These are phyloP conservation scores for Microcaecilia unicolor DNA, from an alignment of 2,797 vertebrate genomes.

Conservation along the genomic window DNA sequence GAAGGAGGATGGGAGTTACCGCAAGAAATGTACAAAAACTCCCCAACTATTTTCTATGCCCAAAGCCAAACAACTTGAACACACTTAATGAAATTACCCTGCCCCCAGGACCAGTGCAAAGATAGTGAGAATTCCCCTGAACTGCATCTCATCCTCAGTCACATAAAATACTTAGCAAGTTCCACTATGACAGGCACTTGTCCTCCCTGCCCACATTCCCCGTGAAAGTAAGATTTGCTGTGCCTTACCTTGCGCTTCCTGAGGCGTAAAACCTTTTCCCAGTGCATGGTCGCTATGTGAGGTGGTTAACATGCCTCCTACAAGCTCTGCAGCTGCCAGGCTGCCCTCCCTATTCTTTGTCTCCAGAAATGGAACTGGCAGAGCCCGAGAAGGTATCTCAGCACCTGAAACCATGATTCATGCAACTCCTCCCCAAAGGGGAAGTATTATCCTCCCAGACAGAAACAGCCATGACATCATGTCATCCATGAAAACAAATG, in stretches of 20 bases:
- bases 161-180: too few species aligned
- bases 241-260: slow-evolving; percentile 12
- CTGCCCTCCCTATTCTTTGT: background rate
- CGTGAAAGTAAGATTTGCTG: too few species aligned
- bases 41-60: too few species aligned
- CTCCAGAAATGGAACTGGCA: slow-evolving; percentile 1
- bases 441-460: slow-evolving; percentile 1
- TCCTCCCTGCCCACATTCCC: too few species aligned
- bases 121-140: too few species aligned
- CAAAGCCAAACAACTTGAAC: too few species aligned
- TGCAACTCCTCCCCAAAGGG: slow-evolving; percentile 4
- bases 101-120: too few species aligned
- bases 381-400: slow-evolving; percentile 9
- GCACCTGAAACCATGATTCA: slow-evolving; percentile 34
- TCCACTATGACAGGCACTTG: too few species aligned
- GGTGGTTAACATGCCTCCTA: slow-evolving; percentile 4
- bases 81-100: too few species aligned
- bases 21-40: too few species aligned
- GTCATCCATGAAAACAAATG: background rate
- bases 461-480: slow-evolving; percentile 9
- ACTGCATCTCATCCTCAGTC: too few species aligned
- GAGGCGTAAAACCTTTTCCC: slow-evolving; percentile 17
- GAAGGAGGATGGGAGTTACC: too few species aligned
- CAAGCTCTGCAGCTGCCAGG: slow-evolving; percentile 1
- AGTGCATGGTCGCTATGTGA: slow-evolving; percentile 9